These are phyloP conservation scores for Chaetorhynchus papuensis DNA, from an alignment of 2,113 vertebrate genomes.

Conservation along the genomic window DNA sequence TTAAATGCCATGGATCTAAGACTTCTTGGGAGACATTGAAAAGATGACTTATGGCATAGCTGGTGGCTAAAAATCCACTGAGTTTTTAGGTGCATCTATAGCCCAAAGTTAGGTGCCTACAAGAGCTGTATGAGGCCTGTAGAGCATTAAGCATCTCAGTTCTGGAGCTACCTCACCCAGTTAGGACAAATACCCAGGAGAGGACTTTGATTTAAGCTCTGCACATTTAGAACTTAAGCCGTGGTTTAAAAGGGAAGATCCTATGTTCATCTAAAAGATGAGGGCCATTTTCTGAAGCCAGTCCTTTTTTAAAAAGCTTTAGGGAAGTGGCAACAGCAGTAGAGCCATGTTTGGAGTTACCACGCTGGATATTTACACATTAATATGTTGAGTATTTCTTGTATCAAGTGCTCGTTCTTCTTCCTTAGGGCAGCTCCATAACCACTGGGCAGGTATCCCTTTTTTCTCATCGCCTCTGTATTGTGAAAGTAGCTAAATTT, in stretches of 20 bases:
- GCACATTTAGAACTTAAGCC: not conserved
- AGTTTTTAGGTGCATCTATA: not conserved
- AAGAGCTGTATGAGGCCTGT: accelerated
- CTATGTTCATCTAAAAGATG: not conserved
- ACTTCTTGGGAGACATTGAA: not conserved
- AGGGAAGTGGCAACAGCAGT: not conserved
- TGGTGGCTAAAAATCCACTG: not conserved
- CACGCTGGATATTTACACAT: not conserved
- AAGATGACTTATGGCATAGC: not conserved
- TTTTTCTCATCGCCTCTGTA: not conserved
- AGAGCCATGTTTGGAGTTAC: not conserved
- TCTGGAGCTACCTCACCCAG: not conserved
- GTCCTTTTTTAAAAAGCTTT: not conserved
- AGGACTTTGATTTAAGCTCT: not conserved
- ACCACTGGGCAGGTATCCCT: accelerated
- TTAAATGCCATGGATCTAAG: not conserved
- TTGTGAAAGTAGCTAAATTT: not conserved
- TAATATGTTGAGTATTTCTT: not conserved
- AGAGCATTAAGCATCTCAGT: not conserved
- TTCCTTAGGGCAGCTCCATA: not conserved
- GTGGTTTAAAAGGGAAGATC: not conserved
- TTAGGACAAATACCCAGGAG: not conserved
- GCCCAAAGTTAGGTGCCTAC: not conserved
- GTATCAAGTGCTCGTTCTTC: not conserved
- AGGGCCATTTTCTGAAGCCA: not conserved